Percentiles rank a stretch among this genome's conserved stretches.
These are phyloP conservation scores for Calephelis nemesis DNA, from an alignment of 1,140 invertebrate genomes.

Conservation along the genomic window DNA sequence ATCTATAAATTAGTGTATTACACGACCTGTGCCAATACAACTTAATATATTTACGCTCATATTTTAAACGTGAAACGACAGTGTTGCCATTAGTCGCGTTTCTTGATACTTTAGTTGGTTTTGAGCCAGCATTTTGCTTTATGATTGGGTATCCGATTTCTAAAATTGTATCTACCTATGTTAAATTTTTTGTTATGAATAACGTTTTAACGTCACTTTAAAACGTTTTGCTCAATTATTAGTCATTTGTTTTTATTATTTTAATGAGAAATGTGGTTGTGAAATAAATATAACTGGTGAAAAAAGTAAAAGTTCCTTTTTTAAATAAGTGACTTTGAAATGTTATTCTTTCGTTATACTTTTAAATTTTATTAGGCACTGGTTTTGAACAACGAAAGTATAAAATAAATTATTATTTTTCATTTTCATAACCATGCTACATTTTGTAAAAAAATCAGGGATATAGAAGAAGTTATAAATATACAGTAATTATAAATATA, in stretches of 20 bases:
- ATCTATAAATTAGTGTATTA: no score
- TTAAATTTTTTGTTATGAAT: slow-evolving; percentile 21
- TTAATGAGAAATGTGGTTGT: slow-evolving; percentile 63
- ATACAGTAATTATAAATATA: slow-evolving; percentile 27
- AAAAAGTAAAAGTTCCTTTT: slow-evolving; percentile 51
- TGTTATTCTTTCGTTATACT: slow-evolving; percentile 53
- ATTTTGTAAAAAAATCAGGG: slow-evolving; percentile 29
- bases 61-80: no score
- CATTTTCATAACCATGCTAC: slow-evolving; percentile 28
- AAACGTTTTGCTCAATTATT: slow-evolving; percentile 61
- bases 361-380: slow-evolving; percentile 18
- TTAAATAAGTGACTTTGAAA: slow-evolving; percentile 62
- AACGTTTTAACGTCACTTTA: slow-evolving; percentile 59
- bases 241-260: slow-evolving; percentile 38
- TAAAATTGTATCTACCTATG: neutral
- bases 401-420: slow-evolving; percentile 27
- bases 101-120: no score
- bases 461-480: slow-evolving; percentile 31
- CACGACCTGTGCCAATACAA: no score
- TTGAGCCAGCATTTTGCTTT: neutral
- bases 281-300: slow-evolving; percentile 52
- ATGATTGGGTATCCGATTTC: neutral
- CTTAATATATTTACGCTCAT: no score
- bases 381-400: slow-evolving; percentile 39
- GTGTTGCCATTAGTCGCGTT: no score